A percentile compares a stretch with the other conserved stretches of the same genome.
phyloP scores from a whole-genome alignment of 2,113 vertebrate species.

The Anolis sagrei region DNA sequence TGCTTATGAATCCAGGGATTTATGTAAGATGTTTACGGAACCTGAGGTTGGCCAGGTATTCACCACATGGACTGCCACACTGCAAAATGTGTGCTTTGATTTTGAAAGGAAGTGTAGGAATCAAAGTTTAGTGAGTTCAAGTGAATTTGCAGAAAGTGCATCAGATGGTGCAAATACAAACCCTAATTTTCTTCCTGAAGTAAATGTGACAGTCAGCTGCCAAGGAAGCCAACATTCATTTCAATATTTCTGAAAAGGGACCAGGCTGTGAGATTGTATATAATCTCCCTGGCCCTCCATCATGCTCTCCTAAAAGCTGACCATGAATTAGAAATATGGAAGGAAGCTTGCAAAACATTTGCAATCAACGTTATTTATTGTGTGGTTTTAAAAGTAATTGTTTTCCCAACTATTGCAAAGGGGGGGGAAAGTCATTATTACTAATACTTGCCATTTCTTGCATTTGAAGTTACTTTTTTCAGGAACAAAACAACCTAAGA shows the following conservation, averaged over 20 bases:
- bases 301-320: too few relatives aligned
- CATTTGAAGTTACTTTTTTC: too few relatives aligned
- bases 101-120: constrained; percentile 13
- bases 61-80: neutral
- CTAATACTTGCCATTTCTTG: too few relatives aligned
- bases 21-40: constrained; percentile 29
- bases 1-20: constrained; percentile 1
- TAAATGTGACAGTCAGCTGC: neutral
- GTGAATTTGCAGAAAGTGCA: neutral
- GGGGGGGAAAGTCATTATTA: too few relatives aligned
- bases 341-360: too few relatives aligned
- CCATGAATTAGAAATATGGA: too few relatives aligned
- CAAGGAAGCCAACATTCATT: neutral
- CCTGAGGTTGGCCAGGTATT: constrained; percentile 16
- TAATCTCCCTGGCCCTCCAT: too few relatives aligned
- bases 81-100: neutral
- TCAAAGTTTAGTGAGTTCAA: neutral
- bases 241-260: neutral
- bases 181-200: neutral
- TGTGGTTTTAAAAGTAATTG: too few relatives aligned
- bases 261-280: neutral
- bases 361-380: too few relatives aligned
- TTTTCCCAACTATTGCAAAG: too few relatives aligned
- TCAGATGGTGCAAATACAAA: neutral
- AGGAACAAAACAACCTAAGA: too few relatives aligned